Conservation (phyloP, 1,140 invertebrate species). For the Euborellia annulipes region DNA sequence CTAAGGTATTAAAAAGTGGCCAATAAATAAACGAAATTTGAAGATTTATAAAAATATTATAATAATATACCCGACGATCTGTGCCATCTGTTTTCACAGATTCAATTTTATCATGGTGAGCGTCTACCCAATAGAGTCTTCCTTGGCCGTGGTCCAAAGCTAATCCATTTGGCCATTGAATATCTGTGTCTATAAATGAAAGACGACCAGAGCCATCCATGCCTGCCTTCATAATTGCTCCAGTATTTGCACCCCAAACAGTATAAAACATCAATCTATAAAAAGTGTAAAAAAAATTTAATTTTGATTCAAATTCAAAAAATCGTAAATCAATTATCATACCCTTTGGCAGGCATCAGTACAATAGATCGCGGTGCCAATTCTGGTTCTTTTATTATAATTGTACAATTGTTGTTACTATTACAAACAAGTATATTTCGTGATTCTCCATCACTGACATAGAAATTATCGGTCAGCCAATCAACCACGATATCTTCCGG, state of each 20-base stretch:
- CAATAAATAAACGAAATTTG: not conserved
- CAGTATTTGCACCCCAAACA: slow-evolving; percentile 51
- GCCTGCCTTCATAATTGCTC: slow-evolving; percentile 56
- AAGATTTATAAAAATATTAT: slow-evolving; percentile 10
- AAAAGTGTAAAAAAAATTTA: slow-evolving; percentile 13
- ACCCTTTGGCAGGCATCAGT: slow-evolving; percentile 43
- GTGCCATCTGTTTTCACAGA: slow-evolving; percentile 56
- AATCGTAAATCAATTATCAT: slow-evolving; percentile 10
- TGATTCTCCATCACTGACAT: slow-evolving; percentile 56
- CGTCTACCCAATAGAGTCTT: slow-evolving; percentile 64
- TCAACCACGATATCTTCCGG: slow-evolving; percentile 66
- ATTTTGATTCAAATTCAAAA: not conserved
- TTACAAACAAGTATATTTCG: slow-evolving; percentile 59
- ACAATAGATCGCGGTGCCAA: slow-evolving; percentile 45
- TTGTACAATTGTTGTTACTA: slow-evolving; percentile 41
- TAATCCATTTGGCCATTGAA: slow-evolving; percentile 75
- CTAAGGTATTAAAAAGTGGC: too few relatives aligned
- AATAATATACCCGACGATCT: slow-evolving; percentile 34
- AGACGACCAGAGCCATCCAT: slow-evolving; percentile 66
- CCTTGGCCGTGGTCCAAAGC: slow-evolving; percentile 71
- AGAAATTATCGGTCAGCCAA: slow-evolving; percentile 60
- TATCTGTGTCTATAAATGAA: slow-evolving; percentile 44
- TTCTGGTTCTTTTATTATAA: slow-evolving; percentile 36
- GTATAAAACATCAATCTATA: slow-evolving; percentile 71
- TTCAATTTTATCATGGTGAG: slow-evolving; percentile 53